These are phyloP conservation scores for Hesperophylax magnus DNA, from an alignment of 1,140 invertebrate genomes.

Conservation along the genomic window DNA sequence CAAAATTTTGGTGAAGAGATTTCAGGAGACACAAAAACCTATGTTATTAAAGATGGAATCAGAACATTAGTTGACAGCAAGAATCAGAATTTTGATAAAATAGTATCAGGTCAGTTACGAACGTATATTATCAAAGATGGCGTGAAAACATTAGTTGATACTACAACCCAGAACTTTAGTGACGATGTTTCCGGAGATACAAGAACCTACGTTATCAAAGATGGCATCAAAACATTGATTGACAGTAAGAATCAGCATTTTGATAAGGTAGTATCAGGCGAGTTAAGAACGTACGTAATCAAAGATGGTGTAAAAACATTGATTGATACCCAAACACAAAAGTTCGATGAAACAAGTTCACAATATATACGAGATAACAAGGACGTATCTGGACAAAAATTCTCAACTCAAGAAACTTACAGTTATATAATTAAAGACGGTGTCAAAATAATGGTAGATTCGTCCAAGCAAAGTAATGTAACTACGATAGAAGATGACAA, in stretches of 20 bases:
- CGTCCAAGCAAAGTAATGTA: slow-evolving; percentile 2
- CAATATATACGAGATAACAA: slow-evolving; percentile 5
- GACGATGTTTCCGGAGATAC: slow-evolving; percentile 6
- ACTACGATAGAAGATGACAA: no score
- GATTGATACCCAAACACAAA: not conserved
- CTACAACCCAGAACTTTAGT: slow-evolving; percentile 23
- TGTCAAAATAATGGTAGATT: slow-evolving; percentile 29
- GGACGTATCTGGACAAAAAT: not conserved
- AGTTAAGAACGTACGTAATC: slow-evolving; percentile 34
- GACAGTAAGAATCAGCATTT: slow-evolving; percentile 1
- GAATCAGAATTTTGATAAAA: not conserved
- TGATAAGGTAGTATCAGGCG: not conserved
- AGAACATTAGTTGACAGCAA: slow-evolving; percentile 12
- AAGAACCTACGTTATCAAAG: slow-evolving; percentile 49
- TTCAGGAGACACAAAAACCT: slow-evolving; percentile 6
- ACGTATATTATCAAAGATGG: slow-evolving; percentile 33
- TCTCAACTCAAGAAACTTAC: not conserved
- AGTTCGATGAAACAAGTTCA: slow-evolving; percentile 4
- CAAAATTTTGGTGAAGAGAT: not conserved
- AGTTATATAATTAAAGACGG: slow-evolving; percentile 49
- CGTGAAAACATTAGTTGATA: slow-evolving; percentile 43
- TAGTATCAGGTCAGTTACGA: slow-evolving; percentile 1
- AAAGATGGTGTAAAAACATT: slow-evolving; percentile 44
- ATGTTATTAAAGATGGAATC: slow-evolving; percentile 45
- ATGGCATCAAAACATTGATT: slow-evolving; percentile 51